Evolutionary conservation across 2,888 invertebrate species (phyloP).

Genomic region (Volucella inanis): DNA sequence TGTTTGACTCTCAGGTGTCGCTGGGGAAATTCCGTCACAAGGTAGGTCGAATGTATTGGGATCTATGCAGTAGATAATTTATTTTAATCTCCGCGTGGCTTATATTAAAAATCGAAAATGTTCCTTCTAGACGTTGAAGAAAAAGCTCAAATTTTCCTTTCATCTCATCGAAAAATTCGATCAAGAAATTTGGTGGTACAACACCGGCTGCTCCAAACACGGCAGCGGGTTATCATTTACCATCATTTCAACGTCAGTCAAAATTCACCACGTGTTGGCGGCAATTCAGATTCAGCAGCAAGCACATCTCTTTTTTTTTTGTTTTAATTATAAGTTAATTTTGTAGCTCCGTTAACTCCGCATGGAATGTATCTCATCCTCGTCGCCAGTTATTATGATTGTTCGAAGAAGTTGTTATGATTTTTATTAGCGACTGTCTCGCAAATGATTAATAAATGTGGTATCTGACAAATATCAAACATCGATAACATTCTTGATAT

Average conservation of each 20-base stretch:
- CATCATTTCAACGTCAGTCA: neutral
- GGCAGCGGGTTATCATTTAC: neutral
- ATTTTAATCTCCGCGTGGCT: neutral
- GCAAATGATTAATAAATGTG: too few relatives aligned
- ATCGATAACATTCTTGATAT: too few relatives aligned
- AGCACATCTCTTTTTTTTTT: too few relatives aligned
- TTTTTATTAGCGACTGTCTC: too few relatives aligned
- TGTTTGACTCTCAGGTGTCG: slow-evolving; percentile 15
- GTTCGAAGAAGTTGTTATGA: too few relatives aligned
- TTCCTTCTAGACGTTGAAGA: slow-evolving; percentile 14
- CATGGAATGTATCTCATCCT: slow-evolving; percentile 9
- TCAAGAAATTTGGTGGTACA: slow-evolving; percentile 15
- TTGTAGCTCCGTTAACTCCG: neutral
- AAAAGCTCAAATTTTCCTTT: slow-evolving; percentile 8
- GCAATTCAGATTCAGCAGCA: too few relatives aligned
- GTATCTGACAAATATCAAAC: too few relatives aligned
- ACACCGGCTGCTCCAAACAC: neutral
- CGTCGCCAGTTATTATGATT: slow-evolving; percentile 6
- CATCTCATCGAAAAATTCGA: too few relatives aligned
- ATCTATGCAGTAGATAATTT: slow-evolving; percentile 24
- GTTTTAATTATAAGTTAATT: neutral
- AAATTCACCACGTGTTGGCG: neutral
- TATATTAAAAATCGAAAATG: slow-evolving; percentile 11
- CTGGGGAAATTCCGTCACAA: slow-evolving; percentile 25
- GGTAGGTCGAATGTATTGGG: slow-evolving; percentile 9